These are phyloP conservation scores for Pseudorhiza aurosa DNA, from an alignment of 30 jellyfish, hydroid and myxozoan genomes.

Conservation along the genomic window DNA sequence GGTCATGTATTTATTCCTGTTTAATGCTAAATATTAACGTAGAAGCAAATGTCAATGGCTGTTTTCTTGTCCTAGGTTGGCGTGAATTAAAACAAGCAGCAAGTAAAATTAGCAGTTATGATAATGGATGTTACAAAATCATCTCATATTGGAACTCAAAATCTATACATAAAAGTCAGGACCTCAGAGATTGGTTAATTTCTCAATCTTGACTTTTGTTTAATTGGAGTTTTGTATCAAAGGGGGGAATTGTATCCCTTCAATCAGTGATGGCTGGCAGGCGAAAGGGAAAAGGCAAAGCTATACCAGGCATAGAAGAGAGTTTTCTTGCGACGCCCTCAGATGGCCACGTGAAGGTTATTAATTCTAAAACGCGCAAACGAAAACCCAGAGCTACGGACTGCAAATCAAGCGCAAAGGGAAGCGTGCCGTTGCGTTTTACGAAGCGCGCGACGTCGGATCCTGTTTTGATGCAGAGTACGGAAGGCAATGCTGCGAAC, in stretches of 20 bases:
- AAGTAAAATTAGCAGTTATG: neutral
- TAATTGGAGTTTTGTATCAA: neutral
- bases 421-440: neutral
- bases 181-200: neutral
- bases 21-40: too few relatives aligned
- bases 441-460: constrained; percentile 41
- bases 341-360: neutral
- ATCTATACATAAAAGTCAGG: neutral
- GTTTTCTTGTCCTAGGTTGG: neutral
- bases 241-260: neutral
- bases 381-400: neutral
- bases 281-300: neutral
- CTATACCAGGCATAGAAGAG: constrained; percentile 45
- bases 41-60: too few relatives aligned
- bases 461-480: neutral
- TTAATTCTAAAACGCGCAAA: constrained; percentile 3
- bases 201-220: neutral
- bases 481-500: neutral
- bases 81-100: neutral
- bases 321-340: constrained; percentile 7
- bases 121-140: neutral
- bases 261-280: neutral
- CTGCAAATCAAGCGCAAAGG: neutral
- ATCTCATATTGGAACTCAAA: neutral
- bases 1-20: too few relatives aligned